phyloP scores from a whole-genome alignment of 2,113 vertebrate genomes.

The Coreoperca whiteheadi region DNA sequence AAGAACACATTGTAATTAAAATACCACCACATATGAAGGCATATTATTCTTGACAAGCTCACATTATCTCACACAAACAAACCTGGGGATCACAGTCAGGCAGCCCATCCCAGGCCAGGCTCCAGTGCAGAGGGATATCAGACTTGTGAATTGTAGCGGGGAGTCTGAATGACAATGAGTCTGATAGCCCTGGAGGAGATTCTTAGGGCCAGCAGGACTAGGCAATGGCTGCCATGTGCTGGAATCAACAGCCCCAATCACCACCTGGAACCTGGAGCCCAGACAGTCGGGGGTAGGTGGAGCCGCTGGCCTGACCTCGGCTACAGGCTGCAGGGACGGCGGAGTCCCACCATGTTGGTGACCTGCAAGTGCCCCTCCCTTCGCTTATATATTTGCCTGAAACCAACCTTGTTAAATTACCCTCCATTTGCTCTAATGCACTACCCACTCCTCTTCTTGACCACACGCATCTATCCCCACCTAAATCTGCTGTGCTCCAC shows the following conservation, averaged over 20 bases:
- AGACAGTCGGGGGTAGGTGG: slow-evolving; percentile 70
- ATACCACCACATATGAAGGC: slow-evolving; percentile 24
- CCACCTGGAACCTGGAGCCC: slow-evolving; percentile 77
- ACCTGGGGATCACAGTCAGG: slow-evolving; percentile 41
- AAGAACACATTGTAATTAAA: slow-evolving; percentile 51
- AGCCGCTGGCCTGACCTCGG: slow-evolving; percentile 41
- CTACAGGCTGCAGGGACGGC: slow-evolving; percentile 53
- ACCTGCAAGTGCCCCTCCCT: slow-evolving; percentile 46
- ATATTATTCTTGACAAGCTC: slow-evolving; percentile 51
- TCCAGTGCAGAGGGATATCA: slow-evolving; percentile 75
- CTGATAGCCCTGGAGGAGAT: slow-evolving; percentile 76
- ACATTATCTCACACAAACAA: slow-evolving; percentile 50
- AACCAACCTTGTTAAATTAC: slow-evolving; percentile 33
- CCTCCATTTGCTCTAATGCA: slow-evolving; percentile 31
- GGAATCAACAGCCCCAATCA: slow-evolving; percentile 74
- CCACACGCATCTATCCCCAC: slow-evolving; percentile 59
- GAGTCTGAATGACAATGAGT: slow-evolving; percentile 78
- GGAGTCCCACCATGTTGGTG: slow-evolving; percentile 44
- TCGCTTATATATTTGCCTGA: slow-evolving; percentile 39
- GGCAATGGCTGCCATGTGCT: slow-evolving; percentile 54
- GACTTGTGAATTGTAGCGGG: slow-evolving; percentile 72
- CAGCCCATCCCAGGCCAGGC: slow-evolving; percentile 65
- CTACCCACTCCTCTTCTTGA: slow-evolving; percentile 44
- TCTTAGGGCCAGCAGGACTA: slow-evolving; percentile 64
- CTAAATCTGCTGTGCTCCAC: slow-evolving; percentile 52